Base-by-base conservation (phyloP, 2,113 vertebrate species). In the Acanthisitta chloris region DNA sequence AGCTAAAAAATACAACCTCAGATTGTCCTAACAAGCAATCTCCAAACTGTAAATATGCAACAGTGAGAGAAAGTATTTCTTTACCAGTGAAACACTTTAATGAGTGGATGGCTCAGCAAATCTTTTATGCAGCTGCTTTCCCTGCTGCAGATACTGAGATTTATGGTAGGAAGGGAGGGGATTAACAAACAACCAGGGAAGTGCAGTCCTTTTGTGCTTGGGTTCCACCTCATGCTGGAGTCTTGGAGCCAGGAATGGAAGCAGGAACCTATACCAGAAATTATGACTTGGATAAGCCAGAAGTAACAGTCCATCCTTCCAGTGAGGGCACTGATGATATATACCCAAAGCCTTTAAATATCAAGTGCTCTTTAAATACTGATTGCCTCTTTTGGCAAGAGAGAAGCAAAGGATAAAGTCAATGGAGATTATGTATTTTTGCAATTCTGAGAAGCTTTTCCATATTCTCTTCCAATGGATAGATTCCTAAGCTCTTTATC, bases 41-140 rank as follows among this genome's bases (percentile, higher is more conserved):
- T 86, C 92, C 88, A 92, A 92, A 97, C 51, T 93, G 88, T 90
- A 97, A 95, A 97, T 92, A 97, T 82, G 80, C 87, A 95, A 85
- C 77, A 92, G 87, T 20, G 67, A 79, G 79, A 81, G 69, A 89
- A 94, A 92, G 73, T 85, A 85, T 87, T 92, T 90, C 48, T 90
- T 96, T 92, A 89, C 82, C 71, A 87, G 59, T 85, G 95, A 94
- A 95, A 94, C 79, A 86, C 79, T 95, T 89, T 91, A 94, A 94
- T 88, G 95, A 97, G 93, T 69, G 73, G 81, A 96, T 95, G 89
- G 77, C 66, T 95, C 94, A 96, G 93, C 94, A 96, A 93, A 92
- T 91, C 76, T 82, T 90, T 81, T 80, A 76, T 72, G 79, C 77
- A 95, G 82, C 78, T 78, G 82, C 52, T 95, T 95, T 93, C 48